Base-by-base conservation (phyloP, 2,888 invertebrate species). In the Lycocerus yunnanus region DNA sequence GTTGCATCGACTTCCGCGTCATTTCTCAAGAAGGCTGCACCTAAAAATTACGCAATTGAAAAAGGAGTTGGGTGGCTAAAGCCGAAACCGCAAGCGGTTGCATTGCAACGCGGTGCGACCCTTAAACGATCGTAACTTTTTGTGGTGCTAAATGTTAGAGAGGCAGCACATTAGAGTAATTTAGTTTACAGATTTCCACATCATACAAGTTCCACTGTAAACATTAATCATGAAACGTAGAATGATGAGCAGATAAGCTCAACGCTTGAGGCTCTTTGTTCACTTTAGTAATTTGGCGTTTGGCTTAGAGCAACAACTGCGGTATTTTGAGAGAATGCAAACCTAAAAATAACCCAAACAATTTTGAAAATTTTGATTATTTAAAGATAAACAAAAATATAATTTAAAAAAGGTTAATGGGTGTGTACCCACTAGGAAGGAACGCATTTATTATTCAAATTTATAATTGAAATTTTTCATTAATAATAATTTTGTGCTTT, bases 381-480 rank as follows among this genome's bases (percentile, higher is more conserved):
- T 63, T 63, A 18, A 18, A 18, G 18, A 16, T 15, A 20, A 63
- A 20, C 13, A 63, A 18, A 63, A 63, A 15, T 63, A 63, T 18
- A 63, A 63, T 15, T 18, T 63, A 20, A 16, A 20, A n/a, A 63
- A 18, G 15, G 10, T 16, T 60, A 15, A 16, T 63, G 15, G 61
- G 14, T 18, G 20, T 63, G 61, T 63, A 18, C 16, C 16, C 20
- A 20, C 16, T 18, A 63, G 16, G 18, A 18, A 63, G 20, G 61
- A 18, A 18, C 16, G 20, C 15, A 63, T 63, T 70, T 63, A 70
- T 70, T 70, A 70, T 70, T 70, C 69, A 70, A 70, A 70, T 63
- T 70, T 43, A 70, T 63, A 70, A 70, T 70, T 70, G 69, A 70
- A 63, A 70, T 61, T 70, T 65, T 65, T 65, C 69, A 70, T 70